A percentile compares a stretch with the other conserved stretches of the same genome.
Conservation (phyloP, 2,113 vertebrate genomes). For the Felis chaus region DNA sequence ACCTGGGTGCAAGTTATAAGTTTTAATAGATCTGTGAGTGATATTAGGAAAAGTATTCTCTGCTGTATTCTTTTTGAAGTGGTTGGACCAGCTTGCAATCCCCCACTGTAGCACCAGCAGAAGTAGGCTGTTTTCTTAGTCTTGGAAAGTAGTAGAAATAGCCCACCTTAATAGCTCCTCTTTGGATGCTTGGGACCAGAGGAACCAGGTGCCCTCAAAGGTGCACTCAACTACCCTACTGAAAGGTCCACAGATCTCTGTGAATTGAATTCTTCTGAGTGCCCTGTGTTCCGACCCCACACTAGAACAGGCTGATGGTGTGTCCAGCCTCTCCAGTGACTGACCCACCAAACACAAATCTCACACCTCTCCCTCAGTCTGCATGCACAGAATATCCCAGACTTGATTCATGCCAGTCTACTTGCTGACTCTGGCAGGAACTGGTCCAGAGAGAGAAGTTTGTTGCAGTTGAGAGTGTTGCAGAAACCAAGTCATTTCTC, state of each 20-base stretch:
- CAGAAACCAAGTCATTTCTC: background rate
- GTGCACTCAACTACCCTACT: fast-evolving
- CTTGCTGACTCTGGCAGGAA: background rate
- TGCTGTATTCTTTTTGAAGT: background rate
- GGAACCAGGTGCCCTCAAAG: background rate
- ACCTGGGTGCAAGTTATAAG: background rate
- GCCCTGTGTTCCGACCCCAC: background rate
- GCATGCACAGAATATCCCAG: background rate
- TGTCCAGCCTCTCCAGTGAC: background rate
- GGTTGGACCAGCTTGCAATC: background rate
- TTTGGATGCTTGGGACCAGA: background rate
- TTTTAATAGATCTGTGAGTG: background rate
- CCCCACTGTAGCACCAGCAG: fast-evolving
- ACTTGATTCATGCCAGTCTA: too few relatives aligned
- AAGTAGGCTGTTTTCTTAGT: background rate
- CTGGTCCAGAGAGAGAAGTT: background rate
- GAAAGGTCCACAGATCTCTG: background rate
- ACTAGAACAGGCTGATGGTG: fast-evolving
- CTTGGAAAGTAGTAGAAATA: background rate
- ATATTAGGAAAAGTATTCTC: background rate
- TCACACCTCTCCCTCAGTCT: background rate
- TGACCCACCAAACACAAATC: background rate
- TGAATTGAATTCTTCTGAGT: background rate
- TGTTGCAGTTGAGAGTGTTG: background rate
- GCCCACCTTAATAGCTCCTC: background rate